Evolutionary conservation across 2,797 vertebrate species (phyloP), one percentile per base, ranked within the genome.

Genomic region (Falco concolor): DNA sequence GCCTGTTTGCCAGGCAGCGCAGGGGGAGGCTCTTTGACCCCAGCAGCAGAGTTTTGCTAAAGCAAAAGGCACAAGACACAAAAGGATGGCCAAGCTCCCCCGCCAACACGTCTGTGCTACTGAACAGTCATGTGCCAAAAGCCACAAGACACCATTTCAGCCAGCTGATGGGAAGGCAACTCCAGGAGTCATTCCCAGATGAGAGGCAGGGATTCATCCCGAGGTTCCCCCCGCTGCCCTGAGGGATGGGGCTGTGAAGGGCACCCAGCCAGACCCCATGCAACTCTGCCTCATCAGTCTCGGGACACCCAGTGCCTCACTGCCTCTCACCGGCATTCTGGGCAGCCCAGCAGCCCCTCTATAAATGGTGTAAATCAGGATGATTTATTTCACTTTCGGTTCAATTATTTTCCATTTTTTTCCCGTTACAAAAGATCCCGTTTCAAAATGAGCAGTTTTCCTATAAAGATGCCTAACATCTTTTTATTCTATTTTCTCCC

Each of bases 41-140:
- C 36, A 36, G 76, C 38, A 56, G 49, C 44, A 13, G 54, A 24
- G 10, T 8, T 27, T 4, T 19, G 54, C 10, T 5, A 18, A 4
- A 25, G 38, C 19, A 6, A 18, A 19, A 20, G 40, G 34, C 38
- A 3, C 6, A 4, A 38, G 36, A 38, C 36, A 38, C 36, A 11
- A 38, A 38, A 38, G 59, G 42, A 13, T 2, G 17, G 42, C 34
- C 4, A 8, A 7, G 34, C 23, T 36, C 25, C 67, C 38, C 5
- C 3, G 40, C 25, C 61, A 9, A 2, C 2, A 14, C 7, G 3
- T n/a, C 61, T 5, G 20, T 27, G 2, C 52, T 8, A 2, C 1
- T 6, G 17, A 34, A 11, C 16, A 6, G 32, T 2, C 79, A 19
- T 2, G 5, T 5, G 9, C 68, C 6, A 0, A 49, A 23, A 22